Evolutionary conservation across 2,888 invertebrate genomes (phyloP), one percentile per base, ranked within the genome.

Genomic region (Pardosa pseudoannulata): DNA sequence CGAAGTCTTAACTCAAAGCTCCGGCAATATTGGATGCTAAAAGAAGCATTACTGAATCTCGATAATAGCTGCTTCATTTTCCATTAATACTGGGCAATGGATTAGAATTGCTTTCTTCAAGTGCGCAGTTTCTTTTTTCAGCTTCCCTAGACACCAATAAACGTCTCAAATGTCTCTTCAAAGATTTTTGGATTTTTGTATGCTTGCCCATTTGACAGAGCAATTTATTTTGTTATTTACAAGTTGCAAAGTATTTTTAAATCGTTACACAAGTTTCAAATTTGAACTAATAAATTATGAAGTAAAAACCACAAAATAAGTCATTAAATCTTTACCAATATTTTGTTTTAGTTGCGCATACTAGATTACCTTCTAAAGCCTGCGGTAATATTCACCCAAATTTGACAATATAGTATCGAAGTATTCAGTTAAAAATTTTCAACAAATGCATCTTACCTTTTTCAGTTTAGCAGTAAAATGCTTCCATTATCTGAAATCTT

Each of bases 41-140:
- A 46, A 46, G 46, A 2, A 46, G 11, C 16, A 46, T 46, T 46
- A 46, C 46, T 6, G 46, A 46, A 46, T 46, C 46, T 46, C 16
- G 46, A 46, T 46, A 46, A 46, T 46, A 46, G 46, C 46, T 16
- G 46, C n/a, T 46, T 46, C 46, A 46, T 46, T 46, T 46, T 46
- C 46, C 46, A 46, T 46, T 46, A 46, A 46, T 46, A 46, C 46
- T 16, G 2, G 2, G n/a, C 46, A 46, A 46, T 46, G 46, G 46
- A 46, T 46, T 46, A 13, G 46, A 46, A 46, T 46, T 46, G 46
- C 46, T 46, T 46, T 46, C 46, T 13, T 13, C 46, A 46, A 46
- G 7, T 16, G 16, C 13, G 46, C 46, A 46, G 5, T 46, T 46
- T 16, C n/a, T 46, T 46, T 16, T 16, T 16, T 46, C 13, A 13